phyloP scores from a whole-genome alignment of 2,888 invertebrate species.

The Endomychus coccineus region DNA sequence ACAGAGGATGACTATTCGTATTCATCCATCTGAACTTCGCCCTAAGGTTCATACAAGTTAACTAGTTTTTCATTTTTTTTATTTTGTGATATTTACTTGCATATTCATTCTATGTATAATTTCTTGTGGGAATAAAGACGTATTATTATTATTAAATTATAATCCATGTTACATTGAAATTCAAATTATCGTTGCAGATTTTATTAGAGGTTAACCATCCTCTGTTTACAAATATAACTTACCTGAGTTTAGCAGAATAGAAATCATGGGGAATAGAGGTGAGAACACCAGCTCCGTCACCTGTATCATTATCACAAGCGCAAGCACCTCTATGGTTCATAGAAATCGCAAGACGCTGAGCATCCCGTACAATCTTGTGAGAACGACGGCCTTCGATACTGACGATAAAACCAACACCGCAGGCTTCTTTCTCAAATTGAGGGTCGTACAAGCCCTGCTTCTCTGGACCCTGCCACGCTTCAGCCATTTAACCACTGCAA shows the following conservation, averaged over 20 bases:
- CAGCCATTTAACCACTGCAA: slow-evolving; percentile 34
- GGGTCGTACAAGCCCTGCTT: slow-evolving; percentile 96
- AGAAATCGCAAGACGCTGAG: slow-evolving; percentile 86
- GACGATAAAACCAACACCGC: slow-evolving; percentile 98
- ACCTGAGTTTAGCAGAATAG: slow-evolving; percentile 80
- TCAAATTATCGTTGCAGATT: too few relatives aligned
- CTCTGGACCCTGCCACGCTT: slow-evolving; percentile 69
- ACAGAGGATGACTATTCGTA: too few relatives aligned
- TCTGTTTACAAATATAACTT: slow-evolving; percentile 34
- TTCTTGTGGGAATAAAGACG: too few relatives aligned
- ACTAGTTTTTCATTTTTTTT: too few relatives aligned
- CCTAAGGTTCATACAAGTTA: too few relatives aligned
- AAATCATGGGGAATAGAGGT: slow-evolving; percentile 94
- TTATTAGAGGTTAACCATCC: too few relatives aligned
- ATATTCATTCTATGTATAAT: too few relatives aligned
- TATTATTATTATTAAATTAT: too few relatives aligned
- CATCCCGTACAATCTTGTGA: slow-evolving; percentile 95
- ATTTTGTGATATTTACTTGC: too few relatives aligned
- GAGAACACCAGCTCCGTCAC: slow-evolving; percentile 97
- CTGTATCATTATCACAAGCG: slow-evolving; percentile 98
- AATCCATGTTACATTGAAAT: too few relatives aligned
- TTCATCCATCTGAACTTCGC: too few relatives aligned
- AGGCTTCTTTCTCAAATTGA: slow-evolving; percentile 90
- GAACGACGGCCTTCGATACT: slow-evolving; percentile 92
- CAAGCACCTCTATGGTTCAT: slow-evolving; percentile 99